Percentiles rank a stretch among this genome's conserved stretches.
Conservation (phyloP, 2,888 invertebrate species). For the Hermaeophaga mercurialis region DNA sequence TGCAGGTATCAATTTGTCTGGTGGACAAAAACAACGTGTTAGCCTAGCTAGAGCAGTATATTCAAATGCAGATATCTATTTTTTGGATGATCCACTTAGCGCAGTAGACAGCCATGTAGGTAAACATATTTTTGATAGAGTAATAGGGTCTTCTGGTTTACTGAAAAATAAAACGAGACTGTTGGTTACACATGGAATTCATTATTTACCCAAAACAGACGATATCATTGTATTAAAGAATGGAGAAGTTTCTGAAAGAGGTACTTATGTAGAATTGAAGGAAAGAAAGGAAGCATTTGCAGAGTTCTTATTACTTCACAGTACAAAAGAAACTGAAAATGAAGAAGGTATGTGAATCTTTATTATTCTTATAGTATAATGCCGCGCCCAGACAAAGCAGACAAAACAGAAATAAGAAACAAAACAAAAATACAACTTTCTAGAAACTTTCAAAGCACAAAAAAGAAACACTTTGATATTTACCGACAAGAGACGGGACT, state of each 20-base stretch:
- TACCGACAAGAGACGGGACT: too few relatives aligned
- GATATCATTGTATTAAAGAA: slow-evolving; percentile 87
- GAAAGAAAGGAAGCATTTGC: slow-evolving; percentile 85
- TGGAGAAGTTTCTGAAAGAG: slow-evolving; percentile 86
- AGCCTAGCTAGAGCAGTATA: slow-evolving; percentile 92
- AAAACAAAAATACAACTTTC: too few relatives aligned
- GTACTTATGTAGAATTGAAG: slow-evolving; percentile 87
- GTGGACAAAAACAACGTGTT: slow-evolving; percentile 91
- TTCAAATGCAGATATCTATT: slow-evolving; percentile 84
- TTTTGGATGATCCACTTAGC: slow-evolving; percentile 94
- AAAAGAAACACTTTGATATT: too few relatives aligned
- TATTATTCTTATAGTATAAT: too few relatives aligned
- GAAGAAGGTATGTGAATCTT: slow-evolving; percentile 55
- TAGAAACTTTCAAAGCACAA: too few relatives aligned
- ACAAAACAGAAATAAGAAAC: too few relatives aligned
- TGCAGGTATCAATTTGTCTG: slow-evolving; percentile 73
- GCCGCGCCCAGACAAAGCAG: too few relatives aligned
- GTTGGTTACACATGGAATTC: slow-evolving; percentile 94
- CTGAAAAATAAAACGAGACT: slow-evolving; percentile 82
- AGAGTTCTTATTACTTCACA: slow-evolving; percentile 80
- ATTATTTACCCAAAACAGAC: slow-evolving; percentile 89
- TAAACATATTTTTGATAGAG: slow-evolving; percentile 95
- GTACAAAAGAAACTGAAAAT: slow-evolving; percentile 68
- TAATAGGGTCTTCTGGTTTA: slow-evolving; percentile 68
- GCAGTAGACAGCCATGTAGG: slow-evolving; percentile 98